Evolutionary conservation across 2,797 vertebrate species (phyloP), one percentile per base, ranked within the genome.

Genomic region (Arctocebus calabarensis): DNA sequence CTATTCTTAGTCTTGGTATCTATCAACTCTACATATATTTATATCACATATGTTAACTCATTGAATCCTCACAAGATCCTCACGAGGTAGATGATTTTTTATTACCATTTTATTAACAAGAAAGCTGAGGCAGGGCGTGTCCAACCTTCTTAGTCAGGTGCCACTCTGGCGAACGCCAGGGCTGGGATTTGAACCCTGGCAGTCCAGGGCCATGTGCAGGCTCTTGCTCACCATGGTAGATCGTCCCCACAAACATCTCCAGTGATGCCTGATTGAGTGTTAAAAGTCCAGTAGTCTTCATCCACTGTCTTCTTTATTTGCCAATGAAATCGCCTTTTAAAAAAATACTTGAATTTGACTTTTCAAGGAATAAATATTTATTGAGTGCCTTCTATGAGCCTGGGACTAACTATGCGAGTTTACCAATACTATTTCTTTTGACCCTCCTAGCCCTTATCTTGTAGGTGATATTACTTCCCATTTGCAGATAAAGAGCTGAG

Each of bases 331-430:
- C 16, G 23, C 10, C 1, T 82, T 64, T 43, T 2, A 32, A 20
- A 20, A 64, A 25, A 11, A 70, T 23, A 61, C 34, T 64, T 23
- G 27, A 92, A 62, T 88, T 84, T 88, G 34, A 85, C 7, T 25
- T 96, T 86, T 68, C 37, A 59, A 83, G 25, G 29, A 40, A 73
- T 73, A 55, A 88, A 55, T 94, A 68, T 92, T 89, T 92, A 78
- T 61, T 40, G 17, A 77, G 12, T 52, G 7, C 5, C 84, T 94
- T 92, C 55, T 94, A 37, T 87, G 48, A 93, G 55, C 43, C 59
- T 87, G 20, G 17, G 40, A 75, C 55, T 77, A 81, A 88, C 43
- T 86, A 29, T 62, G 55, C 19, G n/a, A 43, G 88, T 96, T 95
- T 74, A 78, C 37, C 23, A 29, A 8, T 78, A 82, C 71, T 5